phyloP scores from a whole-genome alignment of 2,797 vertebrate species.

The Rhinoraja longicauda region DNA sequence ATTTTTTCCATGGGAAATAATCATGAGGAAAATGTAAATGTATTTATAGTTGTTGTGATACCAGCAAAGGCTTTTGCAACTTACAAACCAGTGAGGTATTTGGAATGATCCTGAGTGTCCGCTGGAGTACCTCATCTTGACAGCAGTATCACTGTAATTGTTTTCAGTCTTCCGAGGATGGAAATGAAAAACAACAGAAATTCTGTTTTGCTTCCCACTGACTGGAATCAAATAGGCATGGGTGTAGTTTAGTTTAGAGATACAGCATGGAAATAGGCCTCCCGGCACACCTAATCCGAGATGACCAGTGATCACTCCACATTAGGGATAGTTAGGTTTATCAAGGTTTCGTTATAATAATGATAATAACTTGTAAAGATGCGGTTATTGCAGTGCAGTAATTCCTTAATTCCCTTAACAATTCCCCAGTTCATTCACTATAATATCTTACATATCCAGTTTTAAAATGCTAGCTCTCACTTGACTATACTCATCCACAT shows the following conservation, averaged over 20 bases:
- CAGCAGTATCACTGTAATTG: not conserved
- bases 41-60: not conserved
- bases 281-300: too few relatives aligned
- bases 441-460: not conserved
- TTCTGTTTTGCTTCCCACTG: not conserved
- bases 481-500: not conserved
- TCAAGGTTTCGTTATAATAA: not conserved
- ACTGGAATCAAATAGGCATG: not conserved
- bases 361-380: not conserved
- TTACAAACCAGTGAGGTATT: not conserved
- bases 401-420: not conserved
- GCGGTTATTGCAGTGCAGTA: not conserved
- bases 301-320: too few relatives aligned
- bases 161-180: not conserved
- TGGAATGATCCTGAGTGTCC: not conserved
- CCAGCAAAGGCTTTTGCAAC: not conserved
- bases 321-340: too few relatives aligned
- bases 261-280: too few relatives aligned
- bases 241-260: too few relatives aligned
- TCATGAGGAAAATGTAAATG: not conserved
- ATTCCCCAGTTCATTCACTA: not conserved
- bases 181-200: not conserved
- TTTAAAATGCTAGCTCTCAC: not conserved
- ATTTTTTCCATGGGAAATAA: not conserved
- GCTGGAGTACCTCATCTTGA: not conserved